Conservation (phyloP, 2,797 vertebrate genomes). For the Menidia menidia region DNA sequence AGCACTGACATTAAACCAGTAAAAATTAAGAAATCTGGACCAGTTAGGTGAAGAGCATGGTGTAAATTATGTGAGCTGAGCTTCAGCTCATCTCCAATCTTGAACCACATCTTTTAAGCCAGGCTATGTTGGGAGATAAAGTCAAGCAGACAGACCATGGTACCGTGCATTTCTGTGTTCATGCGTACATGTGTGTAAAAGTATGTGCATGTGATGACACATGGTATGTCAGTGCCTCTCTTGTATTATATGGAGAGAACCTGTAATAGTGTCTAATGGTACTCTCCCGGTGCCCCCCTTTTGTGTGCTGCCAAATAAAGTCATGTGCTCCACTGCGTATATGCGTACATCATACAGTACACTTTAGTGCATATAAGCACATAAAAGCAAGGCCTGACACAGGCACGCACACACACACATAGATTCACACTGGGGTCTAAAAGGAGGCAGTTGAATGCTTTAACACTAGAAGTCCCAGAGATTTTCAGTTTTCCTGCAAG, state of each 20-base stretch:
- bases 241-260: constrained; percentile 65
- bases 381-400: constrained; percentile 20
- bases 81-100: constrained; percentile 45
- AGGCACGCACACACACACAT: constrained; percentile 14
- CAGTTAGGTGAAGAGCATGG: constrained; percentile 17
- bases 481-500: too few relatives aligned
- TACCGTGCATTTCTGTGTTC: constrained; percentile 31
- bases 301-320: constrained; percentile 45
- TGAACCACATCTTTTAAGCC: constrained; percentile 61
- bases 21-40: not conserved
- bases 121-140: constrained; percentile 75
- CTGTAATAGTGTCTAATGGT: constrained; percentile 62
- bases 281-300: constrained; percentile 37
- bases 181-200: constrained; percentile 11
- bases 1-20: constrained; percentile 15
- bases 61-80: constrained; percentile 47
- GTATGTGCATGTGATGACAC: constrained; percentile 28
- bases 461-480: too few relatives aligned
- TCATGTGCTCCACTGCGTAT: constrained; percentile 36
- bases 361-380: constrained; percentile 50
- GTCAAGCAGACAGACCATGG: constrained; percentile 63
- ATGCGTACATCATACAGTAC: constrained; percentile 37
- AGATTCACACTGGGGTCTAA: constrained; percentile 13
- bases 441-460: constrained; percentile 20
- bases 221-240: constrained; percentile 54